A percentile compares a stretch with the other conserved stretches of the same genome.
phyloP scores from a whole-genome alignment of 2,888 invertebrate genomes.

The Tribolium freemani region DNA sequence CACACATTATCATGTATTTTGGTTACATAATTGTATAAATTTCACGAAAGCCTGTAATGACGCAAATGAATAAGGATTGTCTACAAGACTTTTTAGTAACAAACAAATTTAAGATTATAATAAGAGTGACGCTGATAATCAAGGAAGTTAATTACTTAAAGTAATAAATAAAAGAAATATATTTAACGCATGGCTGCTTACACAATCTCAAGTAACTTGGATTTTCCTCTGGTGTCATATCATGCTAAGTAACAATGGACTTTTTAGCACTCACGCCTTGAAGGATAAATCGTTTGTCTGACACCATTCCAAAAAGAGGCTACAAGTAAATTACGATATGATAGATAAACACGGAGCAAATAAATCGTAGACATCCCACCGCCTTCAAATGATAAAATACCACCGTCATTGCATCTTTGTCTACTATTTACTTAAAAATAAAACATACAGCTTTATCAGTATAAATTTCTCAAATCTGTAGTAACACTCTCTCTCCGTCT shows the following conservation, averaged over 20 bases:
- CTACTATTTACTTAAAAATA: conserved; percentile 11
- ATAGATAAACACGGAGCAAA: not conserved
- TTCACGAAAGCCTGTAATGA: not conserved
- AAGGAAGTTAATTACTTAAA: not conserved
- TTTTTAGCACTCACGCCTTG: too few species aligned
- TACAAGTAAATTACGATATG: too few species aligned
- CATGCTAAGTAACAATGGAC: too few species aligned
- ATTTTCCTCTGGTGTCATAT: too few species aligned
- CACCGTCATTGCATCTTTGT: conserved; percentile 7
- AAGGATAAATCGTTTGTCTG: too few species aligned
- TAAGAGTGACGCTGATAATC: not conserved
- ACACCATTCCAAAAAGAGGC: too few species aligned
- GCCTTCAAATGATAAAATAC: not conserved
- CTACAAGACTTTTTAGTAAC: not conserved
- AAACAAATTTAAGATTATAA: not conserved
- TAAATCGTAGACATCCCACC: not conserved
- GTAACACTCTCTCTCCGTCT: not conserved
- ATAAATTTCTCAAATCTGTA: not conserved
- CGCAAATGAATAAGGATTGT: not conserved
- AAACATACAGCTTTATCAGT: not conserved
- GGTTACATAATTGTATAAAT: not conserved
- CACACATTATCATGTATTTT: not conserved
- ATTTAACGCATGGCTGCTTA: too few species aligned
- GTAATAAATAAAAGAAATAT: too few species aligned
- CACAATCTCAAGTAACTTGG: too few species aligned